phyloP scores from a whole-genome alignment of 2,797 vertebrate species.

The Xiphophorus birchmanni region DNA sequence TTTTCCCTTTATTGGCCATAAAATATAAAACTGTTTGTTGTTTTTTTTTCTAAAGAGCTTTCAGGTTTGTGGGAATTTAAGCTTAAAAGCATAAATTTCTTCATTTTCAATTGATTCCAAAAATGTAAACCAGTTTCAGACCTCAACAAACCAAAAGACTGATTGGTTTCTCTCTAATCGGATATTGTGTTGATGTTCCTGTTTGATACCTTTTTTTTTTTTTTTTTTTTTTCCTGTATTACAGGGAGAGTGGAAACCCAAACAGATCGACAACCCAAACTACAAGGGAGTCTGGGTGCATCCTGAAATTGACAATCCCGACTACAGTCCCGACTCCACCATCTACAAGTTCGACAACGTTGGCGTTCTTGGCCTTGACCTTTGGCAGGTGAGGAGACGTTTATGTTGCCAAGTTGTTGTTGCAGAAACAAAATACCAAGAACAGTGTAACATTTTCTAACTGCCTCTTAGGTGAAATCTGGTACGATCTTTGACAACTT shows the following conservation, averaged over 20 bases:
- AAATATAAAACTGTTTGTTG: not conserved
- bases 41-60: no score
- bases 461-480: constrained; percentile 81
- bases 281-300: constrained; percentile 86
- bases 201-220: not conserved
- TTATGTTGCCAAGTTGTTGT: not conserved
- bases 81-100: not conserved
- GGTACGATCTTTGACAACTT: constrained; percentile 90
- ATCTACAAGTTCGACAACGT: constrained; percentile 83
- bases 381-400: constrained; percentile 82
- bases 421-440: not conserved
- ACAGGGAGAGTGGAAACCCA: constrained; percentile 85
- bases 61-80: not conserved
- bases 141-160: not conserved
- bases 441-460: not conserved
- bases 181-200: not conserved
- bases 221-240: constrained; percentile 6
- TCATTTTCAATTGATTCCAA: not conserved
- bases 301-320: constrained; percentile 87
- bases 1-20: not conserved
- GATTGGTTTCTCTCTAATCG: not conserved
- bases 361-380: constrained; percentile 82
- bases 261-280: constrained; percentile 83
- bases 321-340: constrained; percentile 78
- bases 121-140: not conserved